Base-by-base conservation (phyloP, 1,140 invertebrate genomes). In the Lucilia sericata region DNA sequence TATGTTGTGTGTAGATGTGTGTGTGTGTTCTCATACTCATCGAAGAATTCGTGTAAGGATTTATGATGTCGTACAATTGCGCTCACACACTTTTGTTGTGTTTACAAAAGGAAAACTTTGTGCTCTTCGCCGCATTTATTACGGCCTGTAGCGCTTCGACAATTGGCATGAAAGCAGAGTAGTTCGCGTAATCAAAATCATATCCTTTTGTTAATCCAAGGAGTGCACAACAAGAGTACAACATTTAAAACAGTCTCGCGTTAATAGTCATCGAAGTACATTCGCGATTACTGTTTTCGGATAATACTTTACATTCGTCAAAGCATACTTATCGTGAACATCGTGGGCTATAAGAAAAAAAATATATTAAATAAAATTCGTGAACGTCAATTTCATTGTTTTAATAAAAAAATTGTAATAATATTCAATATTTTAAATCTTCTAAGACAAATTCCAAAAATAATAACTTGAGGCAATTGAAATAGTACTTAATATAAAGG, bases 131-230 rank as follows among this genome's bases (percentile, higher is more conserved):
- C 87, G 87, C 87, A 86, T 42, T 87, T 87, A 86, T 36, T 87
- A 85, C 84, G 84, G 82, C 80, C 84, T 49, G 42, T 42, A 80
- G 21, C 76, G 84, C 65, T 82, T 70, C 83, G n/a, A 47, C 84
- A 85, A 78, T 81, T 9, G 65, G 84, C 84, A 84, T 85, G 83
- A 78, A 85, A 78, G 85, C 82, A 84, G 85, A 84, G 78, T 82
- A 55, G 76, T 82, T 83, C 25, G 85, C 85, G 65, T 55, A 85
- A 82, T 82, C 55, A 81, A 85, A 89, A 87, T 88, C 88, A 89
- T 85, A 89, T 89, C 88, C 88, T 89, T 89, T 85, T 89, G 88
- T 88, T 88, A 87, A 85, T 87, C 85, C 87, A 87, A 89, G 83
- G 86, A 87, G 88, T 89, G 87, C 86, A 89, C 88, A 89, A 87